These are phyloP conservation scores for Lasioglossum figueresi DNA, from an alignment of 2,888 invertebrate genomes.

Conservation along the genomic window DNA sequence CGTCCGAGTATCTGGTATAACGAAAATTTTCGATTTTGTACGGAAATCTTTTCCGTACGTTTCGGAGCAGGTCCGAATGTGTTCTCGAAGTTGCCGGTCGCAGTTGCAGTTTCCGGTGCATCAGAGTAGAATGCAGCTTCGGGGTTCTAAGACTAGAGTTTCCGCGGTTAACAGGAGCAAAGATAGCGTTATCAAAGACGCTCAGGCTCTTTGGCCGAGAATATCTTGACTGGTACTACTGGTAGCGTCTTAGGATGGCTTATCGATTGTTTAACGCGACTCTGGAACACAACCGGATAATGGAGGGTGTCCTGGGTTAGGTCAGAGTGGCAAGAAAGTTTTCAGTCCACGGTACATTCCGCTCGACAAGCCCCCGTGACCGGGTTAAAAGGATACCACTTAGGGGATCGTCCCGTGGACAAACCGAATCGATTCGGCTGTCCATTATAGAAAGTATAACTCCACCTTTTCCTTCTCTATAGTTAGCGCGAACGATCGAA, in stretches of 20 bases:
- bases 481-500: constrained; percentile 13
- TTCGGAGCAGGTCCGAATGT: background rate
- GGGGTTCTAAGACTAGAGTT: background rate
- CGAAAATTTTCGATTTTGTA: background rate
- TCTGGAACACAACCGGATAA: constrained; percentile 26
- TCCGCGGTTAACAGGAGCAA: background rate
- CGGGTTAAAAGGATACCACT: constrained; percentile 44
- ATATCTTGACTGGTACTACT: constrained; percentile 1
- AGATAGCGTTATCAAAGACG: constrained; percentile 13
- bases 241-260: background rate
- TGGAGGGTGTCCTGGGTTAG: constrained; percentile 19
- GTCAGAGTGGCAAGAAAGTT: constrained; percentile 5
- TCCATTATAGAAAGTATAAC: constrained; percentile 37
- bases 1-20: no score
- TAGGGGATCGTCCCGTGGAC: constrained; percentile 40
- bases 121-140: background rate
- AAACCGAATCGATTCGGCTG: constrained; percentile 43
- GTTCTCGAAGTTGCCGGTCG: background rate
- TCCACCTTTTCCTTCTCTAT: constrained; percentile 17
- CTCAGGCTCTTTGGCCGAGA: background rate
- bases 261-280: constrained; percentile 12
- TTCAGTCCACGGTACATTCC: background rate
- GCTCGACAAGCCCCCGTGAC: constrained; percentile 3
- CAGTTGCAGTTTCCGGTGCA: background rate
- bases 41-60: background rate